Base-by-base conservation (phyloP, 2,797 vertebrate species). In the Molossus molossus region DNA sequence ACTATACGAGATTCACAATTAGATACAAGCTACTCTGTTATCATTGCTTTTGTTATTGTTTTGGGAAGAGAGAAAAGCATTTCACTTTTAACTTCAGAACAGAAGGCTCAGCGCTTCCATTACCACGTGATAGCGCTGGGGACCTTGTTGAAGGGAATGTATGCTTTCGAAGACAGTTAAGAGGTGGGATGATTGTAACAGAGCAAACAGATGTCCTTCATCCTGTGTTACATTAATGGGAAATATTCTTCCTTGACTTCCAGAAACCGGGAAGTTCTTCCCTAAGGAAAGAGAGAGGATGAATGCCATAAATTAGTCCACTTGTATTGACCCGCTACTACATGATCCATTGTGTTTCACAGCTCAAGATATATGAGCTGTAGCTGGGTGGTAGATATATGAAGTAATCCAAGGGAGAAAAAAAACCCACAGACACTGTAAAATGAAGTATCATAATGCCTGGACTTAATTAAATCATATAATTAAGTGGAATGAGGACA, bases 11-110 rank as follows among this genome's bases (percentile, higher is more conserved):
- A 91, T 45, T 33, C 45, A 57, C 1, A 17, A 29, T 77, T 33
- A 75, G 13, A 75, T 85, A 20, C 69, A 29, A 96, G 9, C 55
- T 75, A 69, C n/a, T 79, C 27, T 87, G 21, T 64, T 70, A 58
- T 67, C 58, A 14, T n/a, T 92, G 40, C 15, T 11, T 88, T 84
- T 83, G 64, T 70, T 87, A 48, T 58, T 64, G 21, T 77, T 64
- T 90, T 58, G 3, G n/a, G 9, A 15, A n/a, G 11, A 13, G 3
- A 90, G 15, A 1, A 72, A 89, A 65, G 0, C 37, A 11, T 81
- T 92, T 33, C 10, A 4, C 37, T 80, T 83, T 96, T 20, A 79
- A 79, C 45, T 50, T 72, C 5, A 53, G 17, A 90, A 73, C 5
- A 75, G 27, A 90, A 73, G 5, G 3, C 27, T 21, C 72, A 70